phyloP scores from a whole-genome alignment of 1,140 invertebrate genomes.

The Hesperophylax magnus region DNA sequence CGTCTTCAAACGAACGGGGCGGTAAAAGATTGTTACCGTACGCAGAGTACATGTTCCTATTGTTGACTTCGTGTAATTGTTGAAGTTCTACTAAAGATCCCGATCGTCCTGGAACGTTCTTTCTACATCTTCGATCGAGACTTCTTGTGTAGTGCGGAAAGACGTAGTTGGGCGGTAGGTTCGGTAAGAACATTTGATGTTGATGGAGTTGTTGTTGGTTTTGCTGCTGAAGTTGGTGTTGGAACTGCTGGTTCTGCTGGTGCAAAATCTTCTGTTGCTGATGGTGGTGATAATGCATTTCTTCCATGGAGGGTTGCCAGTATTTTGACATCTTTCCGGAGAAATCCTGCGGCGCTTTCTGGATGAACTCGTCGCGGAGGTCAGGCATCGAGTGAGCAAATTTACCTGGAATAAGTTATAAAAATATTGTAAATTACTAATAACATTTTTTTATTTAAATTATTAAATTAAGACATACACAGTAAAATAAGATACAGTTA shows the following conservation, averaged over 20 bases:
- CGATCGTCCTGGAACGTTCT: conserved; percentile 39
- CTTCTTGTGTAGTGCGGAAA: conserved; percentile 56
- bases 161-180: conserved; percentile 50
- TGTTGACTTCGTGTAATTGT: conserved; percentile 51
- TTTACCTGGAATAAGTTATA: conserved; percentile 65
- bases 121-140: conserved; percentile 51
- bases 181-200: conserved; percentile 23
- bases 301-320: conserved; percentile 52
- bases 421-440: too few relatives aligned
- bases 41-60: conserved; percentile 52
- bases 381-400: conserved; percentile 73
- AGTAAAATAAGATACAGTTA: too few relatives aligned
- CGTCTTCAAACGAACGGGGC: conserved; percentile 45
- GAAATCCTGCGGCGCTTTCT: conserved; percentile 53
- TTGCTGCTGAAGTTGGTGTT: background rate
- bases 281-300: conserved; percentile 23
- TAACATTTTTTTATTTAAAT: too few relatives aligned
- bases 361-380: conserved; percentile 60
- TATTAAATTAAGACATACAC: too few relatives aligned
- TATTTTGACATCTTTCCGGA: conserved; percentile 57
- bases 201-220: background rate
- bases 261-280: background rate
- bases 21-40: conserved; percentile 55
- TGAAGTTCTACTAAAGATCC: conserved; percentile 54
- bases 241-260: background rate